A percentile compares a stretch with the other conserved stretches of the same genome.
These are phyloP conservation scores for Gari tellinella DNA, from an alignment of 2,888 invertebrate genomes.

Conservation along the genomic window DNA sequence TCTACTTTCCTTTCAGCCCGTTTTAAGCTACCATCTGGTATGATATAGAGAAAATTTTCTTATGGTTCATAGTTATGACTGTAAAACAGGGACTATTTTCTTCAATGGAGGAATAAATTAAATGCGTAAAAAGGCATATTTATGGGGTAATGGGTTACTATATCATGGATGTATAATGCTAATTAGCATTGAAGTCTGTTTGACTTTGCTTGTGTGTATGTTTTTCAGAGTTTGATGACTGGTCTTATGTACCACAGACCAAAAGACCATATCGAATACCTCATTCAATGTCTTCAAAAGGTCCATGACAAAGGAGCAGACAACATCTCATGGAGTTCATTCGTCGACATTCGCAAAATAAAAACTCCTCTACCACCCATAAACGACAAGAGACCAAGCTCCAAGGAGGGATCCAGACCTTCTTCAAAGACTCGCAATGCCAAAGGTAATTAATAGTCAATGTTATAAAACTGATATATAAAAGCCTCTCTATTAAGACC, in stretches of 20 bases:
- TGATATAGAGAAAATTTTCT: too few relatives aligned
- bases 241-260: constrained; percentile 86
- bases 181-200: background rate
- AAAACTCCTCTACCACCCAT: constrained; percentile 82
- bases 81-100: too few relatives aligned
- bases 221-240: constrained; percentile 85
- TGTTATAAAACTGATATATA: background rate
- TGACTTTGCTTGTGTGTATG: background rate
- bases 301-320: constrained; percentile 78
- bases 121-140: too few relatives aligned
- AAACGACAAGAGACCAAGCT: constrained; percentile 68
- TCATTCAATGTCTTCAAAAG: constrained; percentile 81
- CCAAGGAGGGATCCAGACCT: constrained; percentile 59
- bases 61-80: too few relatives aligned
- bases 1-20: too few relatives aligned
- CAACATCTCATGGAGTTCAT: constrained; percentile 81
- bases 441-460: constrained; percentile 40
- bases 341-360: constrained; percentile 79
- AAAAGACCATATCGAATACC: constrained; percentile 83
- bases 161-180: too few relatives aligned
- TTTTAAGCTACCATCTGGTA: too few relatives aligned
- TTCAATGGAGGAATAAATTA: too few relatives aligned
- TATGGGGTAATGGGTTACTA: too few relatives aligned
- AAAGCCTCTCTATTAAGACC: too few relatives aligned
- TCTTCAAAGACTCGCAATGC: constrained; percentile 58